Evolutionary conservation across 2,888 invertebrate species (phyloP).

Genomic region (Biston betularia): DNA sequence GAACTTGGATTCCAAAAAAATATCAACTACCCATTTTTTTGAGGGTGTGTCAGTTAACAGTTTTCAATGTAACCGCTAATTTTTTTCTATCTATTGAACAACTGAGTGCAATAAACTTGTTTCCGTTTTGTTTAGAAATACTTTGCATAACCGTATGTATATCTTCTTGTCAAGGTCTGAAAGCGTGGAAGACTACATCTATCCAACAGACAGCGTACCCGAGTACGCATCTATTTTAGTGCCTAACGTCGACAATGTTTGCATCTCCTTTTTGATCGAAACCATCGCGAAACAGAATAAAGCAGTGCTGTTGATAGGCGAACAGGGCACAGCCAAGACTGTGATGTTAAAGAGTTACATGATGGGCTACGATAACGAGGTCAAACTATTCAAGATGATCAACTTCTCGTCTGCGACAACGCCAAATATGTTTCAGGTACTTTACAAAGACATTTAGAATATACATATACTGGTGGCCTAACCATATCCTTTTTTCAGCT

Average conservation of each 20-base stretch:
- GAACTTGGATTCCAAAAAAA: too few relatives aligned
- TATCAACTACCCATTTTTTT: too few relatives aligned
- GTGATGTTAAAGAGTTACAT: slow-evolving; percentile 96
- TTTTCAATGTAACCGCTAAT: too few relatives aligned
- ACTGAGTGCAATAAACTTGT: too few relatives aligned
- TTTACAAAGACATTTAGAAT: not conserved
- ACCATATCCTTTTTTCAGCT: too few relatives aligned
- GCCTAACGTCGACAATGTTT: slow-evolving; percentile 95
- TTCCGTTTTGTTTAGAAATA: not conserved
- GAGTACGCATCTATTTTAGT: slow-evolving; percentile 94
- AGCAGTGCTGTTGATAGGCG: slow-evolving; percentile 94
- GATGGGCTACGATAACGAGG: slow-evolving; percentile 91
- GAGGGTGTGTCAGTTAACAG: too few relatives aligned
- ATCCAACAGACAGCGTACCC: slow-evolving; percentile 90
- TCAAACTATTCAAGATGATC: slow-evolving; percentile 92
- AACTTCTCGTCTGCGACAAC: slow-evolving; percentile 97
- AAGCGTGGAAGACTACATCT: slow-evolving; percentile 90
- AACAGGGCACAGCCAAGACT: slow-evolving; percentile 96
- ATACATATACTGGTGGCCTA: too few relatives aligned
- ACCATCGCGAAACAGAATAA: slow-evolving; percentile 93
- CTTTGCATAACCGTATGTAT: not conserved
- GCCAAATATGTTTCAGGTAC: slow-evolving; percentile 95
- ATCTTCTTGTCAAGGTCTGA: slow-evolving; percentile 71
- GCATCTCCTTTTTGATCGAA: slow-evolving; percentile 93
- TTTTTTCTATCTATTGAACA: too few relatives aligned